phyloP scores from a whole-genome alignment of 2,888 invertebrate species.

The Metallyticus violacea region DNA sequence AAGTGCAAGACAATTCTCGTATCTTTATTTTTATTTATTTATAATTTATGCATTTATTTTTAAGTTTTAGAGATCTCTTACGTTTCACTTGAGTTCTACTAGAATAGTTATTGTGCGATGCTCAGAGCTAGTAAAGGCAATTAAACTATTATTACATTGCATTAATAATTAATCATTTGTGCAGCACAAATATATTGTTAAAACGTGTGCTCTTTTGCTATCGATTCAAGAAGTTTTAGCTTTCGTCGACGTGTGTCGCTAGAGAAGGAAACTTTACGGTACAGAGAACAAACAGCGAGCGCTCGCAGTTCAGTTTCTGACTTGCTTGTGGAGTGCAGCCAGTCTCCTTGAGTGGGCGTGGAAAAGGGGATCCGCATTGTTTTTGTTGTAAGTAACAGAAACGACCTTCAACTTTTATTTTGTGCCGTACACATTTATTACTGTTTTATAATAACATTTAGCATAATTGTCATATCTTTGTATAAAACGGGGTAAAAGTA shows the following conservation, averaged over 20 bases:
- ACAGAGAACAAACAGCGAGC: too few species aligned
- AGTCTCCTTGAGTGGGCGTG: not conserved
- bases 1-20: too few species aligned
- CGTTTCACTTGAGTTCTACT: too few species aligned
- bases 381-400: not conserved
- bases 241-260: not conserved
- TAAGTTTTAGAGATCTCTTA: too few species aligned
- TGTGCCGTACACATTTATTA: not conserved
- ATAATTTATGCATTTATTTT: too few species aligned
- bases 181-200: too few species aligned
- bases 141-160: too few species aligned
- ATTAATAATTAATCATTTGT: too few species aligned
- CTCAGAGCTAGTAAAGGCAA: too few species aligned
- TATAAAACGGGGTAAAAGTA: too few species aligned
- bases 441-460: not conserved
- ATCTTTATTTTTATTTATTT: too few species aligned
- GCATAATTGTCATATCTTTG: not conserved
- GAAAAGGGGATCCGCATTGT: not conserved
- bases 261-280: not conserved
- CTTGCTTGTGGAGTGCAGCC: not conserved
- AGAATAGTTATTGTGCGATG: too few species aligned
- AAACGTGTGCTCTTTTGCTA: not conserved
- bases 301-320: not conserved
- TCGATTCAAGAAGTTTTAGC: not conserved
- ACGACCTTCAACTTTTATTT: not conserved